Base-by-base conservation (phyloP, 2,797 vertebrate species). In the Crypturellus tataupa region DNA sequence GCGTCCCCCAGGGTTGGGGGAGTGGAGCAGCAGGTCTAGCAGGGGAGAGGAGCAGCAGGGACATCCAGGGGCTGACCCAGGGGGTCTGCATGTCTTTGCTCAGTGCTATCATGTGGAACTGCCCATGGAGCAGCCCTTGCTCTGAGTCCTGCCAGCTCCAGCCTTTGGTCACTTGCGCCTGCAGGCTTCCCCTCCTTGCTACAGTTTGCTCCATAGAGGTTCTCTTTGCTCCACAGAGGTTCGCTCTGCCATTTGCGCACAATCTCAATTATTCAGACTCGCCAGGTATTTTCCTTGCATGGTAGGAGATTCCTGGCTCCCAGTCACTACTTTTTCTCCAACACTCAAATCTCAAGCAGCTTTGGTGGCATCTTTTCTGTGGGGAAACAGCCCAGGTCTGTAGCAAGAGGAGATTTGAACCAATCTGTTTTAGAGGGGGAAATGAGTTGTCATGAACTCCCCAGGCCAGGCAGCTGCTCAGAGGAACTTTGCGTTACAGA, bases 401-500 rank as follows among this genome's bases (percentile, higher is more conserved):
- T 60, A 29, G 29, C 24, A 21, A 19, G 25, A 58, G 49, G 72
- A 33, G 64, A 10, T 67, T 56, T 65, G 8, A 11, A 25, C 53
- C 44, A 3, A 0, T 67, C 53, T 1, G 1, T 84, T 86, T 42
- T 4, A 1, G 12, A 44, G 37, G 3, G 55, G 9, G 42, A 55
- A 35, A 18, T 11, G 39, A 33, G 39, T 6, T 0, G 1, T 7
- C 5, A 18, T 0, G 3, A 92, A 80, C 10, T 64, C 12, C 59
- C 0, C 5, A 14, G 31, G 42, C 35, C 31, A 72, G 37, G 55
- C 71, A 67, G 4, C 0, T 69, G 19, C 18, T 59, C 0, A 0
- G 29, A 31, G 51, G 46, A 87, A 80, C 87, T 87, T 60, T 3
- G 47, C 24, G 47, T 21, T 21, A 9, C 4, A 20, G 46, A 10